These are phyloP conservation scores for Drosophila kepulauana DNA, from an alignment of 1,140 invertebrate genomes.

Conservation along the genomic window DNA sequence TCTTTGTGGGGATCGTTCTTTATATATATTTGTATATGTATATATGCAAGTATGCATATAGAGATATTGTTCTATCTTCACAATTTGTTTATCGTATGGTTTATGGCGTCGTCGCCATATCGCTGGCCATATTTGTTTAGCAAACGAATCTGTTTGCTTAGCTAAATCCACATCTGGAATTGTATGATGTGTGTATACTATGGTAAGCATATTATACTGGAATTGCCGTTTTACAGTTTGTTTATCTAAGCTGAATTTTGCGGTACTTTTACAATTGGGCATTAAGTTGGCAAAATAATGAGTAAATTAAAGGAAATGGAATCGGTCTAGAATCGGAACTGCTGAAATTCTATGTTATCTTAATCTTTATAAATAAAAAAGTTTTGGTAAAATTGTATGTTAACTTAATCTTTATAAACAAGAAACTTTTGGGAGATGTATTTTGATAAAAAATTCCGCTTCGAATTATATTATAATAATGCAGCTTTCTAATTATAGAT, in stretches of 20 bases:
- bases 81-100: conserved; percentile 42
- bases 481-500: too few relatives aligned
- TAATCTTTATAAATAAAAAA: too few relatives aligned
- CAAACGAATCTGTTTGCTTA: conserved; percentile 44
- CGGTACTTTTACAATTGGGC: conserved; percentile 20
- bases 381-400: too few relatives aligned
- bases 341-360: too few relatives aligned
- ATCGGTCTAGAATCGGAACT: too few relatives aligned
- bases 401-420: too few relatives aligned
- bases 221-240: conserved; percentile 16
- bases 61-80: conserved; percentile 14
- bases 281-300: conserved; percentile 1
- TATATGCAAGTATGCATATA: background rate
- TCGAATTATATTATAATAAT: too few relatives aligned
- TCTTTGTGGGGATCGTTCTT: background rate
- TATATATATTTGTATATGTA: background rate
- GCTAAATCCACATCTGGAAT: conserved; percentile 22
- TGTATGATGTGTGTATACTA: conserved; percentile 13
- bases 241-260: conserved; percentile 26
- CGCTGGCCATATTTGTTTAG: conserved; percentile 39
- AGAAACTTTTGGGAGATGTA: too few relatives aligned
- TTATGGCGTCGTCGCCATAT: conserved; percentile 35
- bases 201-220: conserved; percentile 3
- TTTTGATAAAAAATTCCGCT: too few relatives aligned
- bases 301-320: background rate